Evolutionary conservation across 2,113 vertebrate genomes (phyloP).

Genomic region (Serranochromis macrocephalus): DNA sequence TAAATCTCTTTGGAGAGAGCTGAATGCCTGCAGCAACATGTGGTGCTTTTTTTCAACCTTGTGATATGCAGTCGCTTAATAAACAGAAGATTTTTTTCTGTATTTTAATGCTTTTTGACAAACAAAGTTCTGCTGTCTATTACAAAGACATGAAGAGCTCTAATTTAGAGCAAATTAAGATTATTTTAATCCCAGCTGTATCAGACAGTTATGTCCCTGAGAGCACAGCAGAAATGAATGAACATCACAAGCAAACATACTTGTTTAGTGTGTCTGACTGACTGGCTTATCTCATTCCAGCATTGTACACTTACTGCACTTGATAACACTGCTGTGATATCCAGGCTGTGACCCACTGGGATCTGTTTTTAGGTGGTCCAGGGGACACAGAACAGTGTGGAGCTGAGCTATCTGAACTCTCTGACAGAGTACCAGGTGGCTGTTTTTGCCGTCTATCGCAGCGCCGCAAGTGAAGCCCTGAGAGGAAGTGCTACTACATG

Average conservation of each 20-base stretch:
- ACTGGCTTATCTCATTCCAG: neutral
- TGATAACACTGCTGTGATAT: neutral
- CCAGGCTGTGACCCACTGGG: neutral
- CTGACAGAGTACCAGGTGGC: conserved; percentile 92
- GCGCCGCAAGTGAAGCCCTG: conserved; percentile 84
- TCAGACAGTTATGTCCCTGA: accelerated
- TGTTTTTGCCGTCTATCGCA: conserved; percentile 87
- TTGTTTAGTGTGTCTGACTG: neutral
- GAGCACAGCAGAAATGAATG: neutral
- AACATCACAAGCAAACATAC: accelerated
- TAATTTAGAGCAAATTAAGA: neutral
- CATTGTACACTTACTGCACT: neutral
- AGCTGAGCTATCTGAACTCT: conserved; percentile 86
- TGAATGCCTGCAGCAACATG: neutral
- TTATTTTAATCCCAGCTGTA: neutral
- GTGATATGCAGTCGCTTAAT: neutral
- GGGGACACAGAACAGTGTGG: conserved; percentile 75
- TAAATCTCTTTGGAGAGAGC: neutral
- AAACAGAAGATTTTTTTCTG: neutral
- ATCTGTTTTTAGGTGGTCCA: conserved; percentile 71
- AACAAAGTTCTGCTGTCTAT: neutral
- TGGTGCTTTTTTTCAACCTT: neutral
- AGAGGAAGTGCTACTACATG: conserved; percentile 86
- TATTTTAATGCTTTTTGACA: neutral
- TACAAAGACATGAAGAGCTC: neutral